These are phyloP conservation scores for Oxygymnocypris stewartii DNA, from an alignment of 2,113 vertebrate species.

Conservation along the genomic window DNA sequence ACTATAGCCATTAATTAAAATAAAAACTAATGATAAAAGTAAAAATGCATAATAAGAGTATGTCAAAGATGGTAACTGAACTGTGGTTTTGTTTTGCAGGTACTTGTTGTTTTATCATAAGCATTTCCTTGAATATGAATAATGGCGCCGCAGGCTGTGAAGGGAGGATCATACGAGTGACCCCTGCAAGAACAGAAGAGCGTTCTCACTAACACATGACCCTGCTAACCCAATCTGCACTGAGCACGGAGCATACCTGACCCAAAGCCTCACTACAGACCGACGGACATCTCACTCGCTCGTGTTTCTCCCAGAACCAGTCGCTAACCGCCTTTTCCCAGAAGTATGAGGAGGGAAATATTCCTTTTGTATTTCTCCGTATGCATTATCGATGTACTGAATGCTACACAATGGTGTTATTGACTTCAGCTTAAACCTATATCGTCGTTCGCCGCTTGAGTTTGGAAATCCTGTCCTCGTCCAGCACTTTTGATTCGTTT, in stretches of 20 bases:
- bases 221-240: conserved; percentile 43
- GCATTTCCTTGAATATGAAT: conserved; percentile 90
- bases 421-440: conserved; percentile 73
- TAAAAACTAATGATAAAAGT: no score
- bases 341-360: conserved; percentile 22
- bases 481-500: not conserved
- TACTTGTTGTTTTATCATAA: conserved; percentile 93
- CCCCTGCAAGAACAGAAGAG: not conserved
- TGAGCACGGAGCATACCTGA: conserved; percentile 45
- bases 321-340: not conserved
- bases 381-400: conserved; percentile 42
- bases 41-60: no score
- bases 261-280: conserved; percentile 18
- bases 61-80: no score
- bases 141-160: conserved; percentile 51
- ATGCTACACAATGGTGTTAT: conserved; percentile 56
- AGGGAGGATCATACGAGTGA: conserved; percentile 9
- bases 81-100: conserved; percentile 41
- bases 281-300: conserved; percentile 1
- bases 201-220: not conserved
- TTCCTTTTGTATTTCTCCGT: conserved; percentile 30
- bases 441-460: conserved; percentile 75
- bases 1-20: no score
- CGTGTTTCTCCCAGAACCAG: not conserved
- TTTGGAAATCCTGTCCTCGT: conserved; percentile 72